Base-by-base conservation (phyloP, 2,888 invertebrate genomes). In the Camponotus fellah region DNA sequence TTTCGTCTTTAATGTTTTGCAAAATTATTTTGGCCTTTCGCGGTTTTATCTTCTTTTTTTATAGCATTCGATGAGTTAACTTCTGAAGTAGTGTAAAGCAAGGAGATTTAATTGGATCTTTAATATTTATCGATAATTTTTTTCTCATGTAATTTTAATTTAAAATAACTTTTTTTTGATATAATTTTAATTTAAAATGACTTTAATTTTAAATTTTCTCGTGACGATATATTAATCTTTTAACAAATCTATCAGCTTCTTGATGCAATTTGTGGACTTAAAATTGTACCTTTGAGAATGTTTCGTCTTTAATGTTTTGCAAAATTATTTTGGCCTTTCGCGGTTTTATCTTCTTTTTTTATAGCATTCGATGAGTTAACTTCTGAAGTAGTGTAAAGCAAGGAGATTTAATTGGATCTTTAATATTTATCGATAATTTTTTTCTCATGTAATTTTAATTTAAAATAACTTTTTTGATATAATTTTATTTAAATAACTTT, bases 401-500 rank as follows among this genome's bases (percentile, higher is more conserved):
- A 81, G 17, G 46, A 74, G 62, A 84, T 84, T 83, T 69, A 84
- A 84, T 74, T 60, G 37, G 8, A 10, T 65, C 49, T 65, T 17
- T 49, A 21, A 75, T 62, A 75, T 26, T 26, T 49, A 4, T 62
- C 21, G 75, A 49, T 53, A 53, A 14, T 66, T 76, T 12, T 4
- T 12, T 43, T n/a, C 26, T 37, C 12, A 17, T 12, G 10, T 12
- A 53, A 76, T 49, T 14, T 14, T 17, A 46, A 37, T 75, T 72
- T 26, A 0, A 49, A 14, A 69, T n/a, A 43, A 64, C 37, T 66
- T 76, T 12, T n/a, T n/a, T n/a, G n/a, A n/a, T n/a, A n/a, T n/a
- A n/a, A n/a, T n/a, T n/a, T n/a, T n/a, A n/a, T n/a, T n/a, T n/a
- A n/a, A n/a, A n/a, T n/a, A n/a, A n/a, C n/a, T n/a, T n/a, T 12